Percentiles rank a stretch among this genome's conserved stretches.
Conservation (phyloP, 2,888 invertebrate species). For the Lithophane ornitopus region DNA sequence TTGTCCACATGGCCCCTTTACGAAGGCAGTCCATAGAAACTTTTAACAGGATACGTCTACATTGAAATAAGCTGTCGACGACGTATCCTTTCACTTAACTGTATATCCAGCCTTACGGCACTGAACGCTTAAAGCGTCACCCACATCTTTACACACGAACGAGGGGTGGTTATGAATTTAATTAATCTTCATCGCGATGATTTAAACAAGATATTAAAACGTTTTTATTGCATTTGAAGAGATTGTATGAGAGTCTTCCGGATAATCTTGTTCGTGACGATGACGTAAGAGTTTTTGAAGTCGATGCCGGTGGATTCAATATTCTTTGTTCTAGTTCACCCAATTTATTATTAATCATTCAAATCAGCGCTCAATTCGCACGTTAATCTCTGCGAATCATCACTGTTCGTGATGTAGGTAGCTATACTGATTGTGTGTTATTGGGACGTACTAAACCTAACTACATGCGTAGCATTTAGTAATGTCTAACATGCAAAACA, state of each 20-base stretch:
- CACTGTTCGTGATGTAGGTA: neutral
- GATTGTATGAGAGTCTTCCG: conserved; percentile 2
- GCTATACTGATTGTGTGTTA: neutral
- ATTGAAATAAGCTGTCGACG: conserved; percentile 30
- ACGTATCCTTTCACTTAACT: conserved; percentile 31
- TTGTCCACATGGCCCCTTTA: conserved; percentile 19
- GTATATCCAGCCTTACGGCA: conserved; percentile 58
- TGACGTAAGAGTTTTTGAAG: neutral
- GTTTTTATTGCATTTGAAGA: conserved; percentile 54
- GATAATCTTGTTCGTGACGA: conserved; percentile 3
- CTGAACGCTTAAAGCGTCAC: conserved; percentile 68
- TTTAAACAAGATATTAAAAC: conserved; percentile 71
- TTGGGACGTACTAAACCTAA: neutral
- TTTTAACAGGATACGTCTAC: conserved; percentile 30
- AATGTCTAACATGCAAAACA: neutral
- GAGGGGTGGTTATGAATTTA: conserved; percentile 81
- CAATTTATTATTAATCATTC: neutral
- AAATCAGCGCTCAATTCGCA: neutral
- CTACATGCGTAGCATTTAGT: neutral
- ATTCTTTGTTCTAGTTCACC: neutral
- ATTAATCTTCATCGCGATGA: conserved; percentile 76
- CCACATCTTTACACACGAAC: conserved; percentile 75
- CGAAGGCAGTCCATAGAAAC: conserved; percentile 23
- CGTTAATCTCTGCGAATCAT: neutral
- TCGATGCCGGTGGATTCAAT: neutral